These are phyloP conservation scores for Drosophila siamana DNA, from an alignment of 2,888 invertebrate species.

Conservation along the genomic window DNA sequence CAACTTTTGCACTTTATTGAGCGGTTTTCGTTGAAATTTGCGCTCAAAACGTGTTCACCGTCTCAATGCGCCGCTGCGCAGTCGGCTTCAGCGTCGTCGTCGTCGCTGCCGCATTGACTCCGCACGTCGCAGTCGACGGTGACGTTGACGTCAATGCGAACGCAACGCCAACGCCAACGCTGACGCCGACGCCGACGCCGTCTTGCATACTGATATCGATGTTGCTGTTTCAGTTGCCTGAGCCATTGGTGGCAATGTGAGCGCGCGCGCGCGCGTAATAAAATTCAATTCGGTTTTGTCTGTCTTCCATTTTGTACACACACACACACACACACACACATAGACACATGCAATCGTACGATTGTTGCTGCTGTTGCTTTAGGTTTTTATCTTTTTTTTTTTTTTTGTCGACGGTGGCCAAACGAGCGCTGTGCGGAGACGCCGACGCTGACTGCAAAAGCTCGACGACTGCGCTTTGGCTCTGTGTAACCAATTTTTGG, in stretches of 20 bases:
- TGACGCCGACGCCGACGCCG: conserved; percentile 29
- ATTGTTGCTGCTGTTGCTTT: neutral
- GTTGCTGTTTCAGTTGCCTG: conserved; percentile 12
- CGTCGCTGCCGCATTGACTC: neutral
- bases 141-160: neutral
- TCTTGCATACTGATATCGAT: conserved; percentile 49
- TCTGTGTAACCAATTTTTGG: conserved; percentile 81
- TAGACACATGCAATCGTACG: conserved; percentile 2
- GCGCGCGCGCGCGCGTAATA: conserved; percentile 49
- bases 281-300: conserved; percentile 66
- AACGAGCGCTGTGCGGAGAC: conserved; percentile 34
- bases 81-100: conserved; percentile 13
- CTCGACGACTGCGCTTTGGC: conserved; percentile 58
- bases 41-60: conserved; percentile 66
- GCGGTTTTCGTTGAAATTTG: conserved; percentile 55
- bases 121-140: neutral
- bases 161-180: conserved; percentile 8
- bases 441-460: conserved; percentile 53
- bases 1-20: conserved; percentile 72
- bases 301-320: conserved; percentile 31
- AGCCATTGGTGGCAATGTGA: conserved; percentile 39
- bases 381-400: conserved; percentile 4
- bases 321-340: neutral
- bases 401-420: conserved; percentile 35
- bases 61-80: conserved; percentile 24